These are phyloP conservation scores for Lapara coniferarum DNA, from an alignment of 2,888 invertebrate species.

Conservation along the genomic window DNA sequence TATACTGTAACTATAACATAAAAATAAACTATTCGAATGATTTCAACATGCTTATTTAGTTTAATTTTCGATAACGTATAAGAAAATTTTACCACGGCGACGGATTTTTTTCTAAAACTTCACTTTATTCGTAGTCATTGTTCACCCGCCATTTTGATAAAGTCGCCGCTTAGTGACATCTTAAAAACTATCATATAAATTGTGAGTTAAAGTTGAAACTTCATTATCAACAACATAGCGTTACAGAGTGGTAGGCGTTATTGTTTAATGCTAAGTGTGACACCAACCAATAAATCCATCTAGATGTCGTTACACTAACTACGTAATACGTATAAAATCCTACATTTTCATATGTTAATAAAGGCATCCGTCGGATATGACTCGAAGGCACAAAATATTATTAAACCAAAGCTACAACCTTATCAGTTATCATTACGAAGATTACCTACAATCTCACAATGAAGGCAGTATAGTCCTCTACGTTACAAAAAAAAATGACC, in stretches of 20 bases:
- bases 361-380: slow-evolving; percentile 81
- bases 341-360: slow-evolving; percentile 68
- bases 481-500: slow-evolving; percentile 48
- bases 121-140: slow-evolving; percentile 20
- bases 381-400: slow-evolving; percentile 77
- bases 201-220: slow-evolving; percentile 40
- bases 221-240: slow-evolving; percentile 31
- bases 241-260: slow-evolving; percentile 41
- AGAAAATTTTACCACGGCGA: slow-evolving; percentile 15
- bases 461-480: slow-evolving; percentile 39
- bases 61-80: slow-evolving; percentile 39
- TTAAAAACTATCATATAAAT: slow-evolving; percentile 40
- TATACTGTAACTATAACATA: slow-evolving; percentile 63
- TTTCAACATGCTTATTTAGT: slow-evolving; percentile 76
- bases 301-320: slow-evolving; percentile 56
- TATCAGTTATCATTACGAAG: slow-evolving; percentile 38
- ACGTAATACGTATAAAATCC: slow-evolving; percentile 72
- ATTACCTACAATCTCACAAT: slow-evolving; percentile 33
- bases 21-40: slow-evolving; percentile 80
- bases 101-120: slow-evolving; percentile 10
- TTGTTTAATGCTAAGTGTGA: slow-evolving; percentile 50
- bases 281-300: slow-evolving; percentile 57
- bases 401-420: slow-evolving; percentile 58
- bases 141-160: slow-evolving; percentile 16
- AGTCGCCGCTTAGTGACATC: slow-evolving; percentile 20